A percentile compares a stretch with the other conserved stretches of the same genome.
These are phyloP conservation scores for Otolemur crassicaudatus DNA, from an alignment of 2,797 vertebrate genomes.

Conservation along the genomic window DNA sequence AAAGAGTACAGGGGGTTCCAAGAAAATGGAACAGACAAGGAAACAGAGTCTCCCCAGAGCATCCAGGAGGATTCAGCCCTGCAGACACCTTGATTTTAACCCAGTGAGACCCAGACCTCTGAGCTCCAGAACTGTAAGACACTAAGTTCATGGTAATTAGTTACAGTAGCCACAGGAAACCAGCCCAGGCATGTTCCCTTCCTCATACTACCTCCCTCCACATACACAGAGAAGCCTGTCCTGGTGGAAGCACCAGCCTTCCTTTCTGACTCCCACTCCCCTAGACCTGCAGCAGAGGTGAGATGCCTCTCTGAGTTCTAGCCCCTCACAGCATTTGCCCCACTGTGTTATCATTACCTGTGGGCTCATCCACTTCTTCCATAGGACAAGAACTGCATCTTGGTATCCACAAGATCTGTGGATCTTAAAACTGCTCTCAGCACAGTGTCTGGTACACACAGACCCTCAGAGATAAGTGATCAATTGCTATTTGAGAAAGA, in stretches of 20 bases:
- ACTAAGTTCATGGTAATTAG: neutral
- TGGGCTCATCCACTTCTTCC: neutral
- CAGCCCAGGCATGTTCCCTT: neutral
- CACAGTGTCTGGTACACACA: neutral
- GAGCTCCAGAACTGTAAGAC: neutral
- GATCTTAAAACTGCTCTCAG: neutral
- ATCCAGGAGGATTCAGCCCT: neutral
- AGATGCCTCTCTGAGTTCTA: neutral
- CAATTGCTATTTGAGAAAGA: conserved; percentile 11
- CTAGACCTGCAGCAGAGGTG: neutral
- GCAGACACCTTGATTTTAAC: neutral
- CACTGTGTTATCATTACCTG: neutral
- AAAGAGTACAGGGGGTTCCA: neutral
- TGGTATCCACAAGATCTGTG: neutral
- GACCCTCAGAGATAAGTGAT: neutral
- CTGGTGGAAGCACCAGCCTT: neutral
- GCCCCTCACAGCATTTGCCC: neutral
- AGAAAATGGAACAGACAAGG: neutral
- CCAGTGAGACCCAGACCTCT: neutral
- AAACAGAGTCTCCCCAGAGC: neutral
- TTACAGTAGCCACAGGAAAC: neutral
- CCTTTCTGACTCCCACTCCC: neutral
- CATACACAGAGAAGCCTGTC: fast-evolving
- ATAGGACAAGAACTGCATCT: neutral
- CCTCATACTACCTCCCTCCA: neutral